phyloP scores from a whole-genome alignment of 2,113 vertebrate genomes.

The Dasyurus viverrinus region DNA sequence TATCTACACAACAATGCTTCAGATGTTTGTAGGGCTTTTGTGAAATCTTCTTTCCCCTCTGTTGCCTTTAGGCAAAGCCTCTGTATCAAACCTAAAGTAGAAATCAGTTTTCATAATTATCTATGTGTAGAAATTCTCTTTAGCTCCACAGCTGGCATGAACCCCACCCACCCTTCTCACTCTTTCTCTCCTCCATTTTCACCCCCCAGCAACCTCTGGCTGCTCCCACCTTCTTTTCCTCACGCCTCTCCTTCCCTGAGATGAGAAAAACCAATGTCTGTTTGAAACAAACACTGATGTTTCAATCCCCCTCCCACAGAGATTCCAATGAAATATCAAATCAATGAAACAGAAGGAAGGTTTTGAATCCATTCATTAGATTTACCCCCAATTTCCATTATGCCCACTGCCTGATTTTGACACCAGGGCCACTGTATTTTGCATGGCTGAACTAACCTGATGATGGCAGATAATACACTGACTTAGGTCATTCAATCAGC shows the following conservation, averaged over 20 bases:
- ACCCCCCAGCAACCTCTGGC: background rate
- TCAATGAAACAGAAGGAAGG: background rate
- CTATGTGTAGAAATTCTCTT: background rate
- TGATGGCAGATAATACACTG: background rate
- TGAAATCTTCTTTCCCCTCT: background rate
- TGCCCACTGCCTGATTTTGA: background rate
- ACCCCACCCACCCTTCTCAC: fast-evolving
- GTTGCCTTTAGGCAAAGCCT: background rate
- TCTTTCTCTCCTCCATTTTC: background rate
- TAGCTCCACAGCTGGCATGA: background rate
- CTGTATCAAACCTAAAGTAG: background rate
- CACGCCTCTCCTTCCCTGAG: background rate
- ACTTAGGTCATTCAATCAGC: background rate
- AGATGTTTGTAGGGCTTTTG: background rate
- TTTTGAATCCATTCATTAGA: background rate
- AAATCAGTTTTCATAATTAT: background rate
- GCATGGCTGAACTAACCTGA: background rate
- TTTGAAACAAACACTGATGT: background rate
- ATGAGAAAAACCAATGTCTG: background rate
- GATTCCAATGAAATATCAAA: background rate
- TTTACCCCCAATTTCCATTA: background rate
- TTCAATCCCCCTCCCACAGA: background rate
- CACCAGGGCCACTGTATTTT: background rate
- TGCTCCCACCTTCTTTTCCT: background rate
- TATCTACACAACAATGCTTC: background rate